Evolutionary conservation across 2,797 vertebrate species (phyloP), one percentile per base, ranked within the genome.

Genomic region (Cottoperca gobio): DNA sequence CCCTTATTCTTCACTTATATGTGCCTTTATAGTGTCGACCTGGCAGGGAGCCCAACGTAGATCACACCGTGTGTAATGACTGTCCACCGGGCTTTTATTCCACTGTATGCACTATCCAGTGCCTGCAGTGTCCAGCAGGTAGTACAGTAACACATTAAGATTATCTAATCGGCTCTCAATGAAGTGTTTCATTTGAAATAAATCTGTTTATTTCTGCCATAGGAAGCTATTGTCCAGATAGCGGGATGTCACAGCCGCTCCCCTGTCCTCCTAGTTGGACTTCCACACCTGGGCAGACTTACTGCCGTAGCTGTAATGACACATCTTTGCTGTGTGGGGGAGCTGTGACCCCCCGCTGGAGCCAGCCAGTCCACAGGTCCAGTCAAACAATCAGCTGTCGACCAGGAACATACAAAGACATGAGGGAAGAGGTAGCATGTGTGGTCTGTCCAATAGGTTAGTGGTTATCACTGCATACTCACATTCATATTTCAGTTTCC

Each of bases 121-220:
- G 94, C 87, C 88, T 94, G 58, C 91, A 79, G 35, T 97, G 96
- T 89, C 94, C 95, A 17, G 84, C 92, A 94, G 96, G 97, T 97
- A 91, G 73, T 63, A 31, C 23, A 61, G 8, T 52, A 37, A 60
- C 58, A 40, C 43, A 50, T 59, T 17, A 46, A 37, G 24, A 26
- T 40, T 4, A 10, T 65, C 4, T 52, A 19, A 64, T 70, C n/a
- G 66, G 14, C 53, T 8, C 35, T 37, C 5, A 9, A 14, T 42
- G 21, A 6, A 43, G 13, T 21, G 2, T 45, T 35, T 65, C 5
- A 31, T 37, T 58, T 31, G 0, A 39, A 55, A 53, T 28, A 26
- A 43, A 74, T 52, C 6, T 5, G 3, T 62, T 21, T 31, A 61
- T 50, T 24, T 81, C 21, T 42, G n/a, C 62, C 8, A n/a, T 67